These are phyloP conservation scores for Exocentrus adspersus DNA, from an alignment of 2,888 invertebrate genomes.

Conservation along the genomic window DNA sequence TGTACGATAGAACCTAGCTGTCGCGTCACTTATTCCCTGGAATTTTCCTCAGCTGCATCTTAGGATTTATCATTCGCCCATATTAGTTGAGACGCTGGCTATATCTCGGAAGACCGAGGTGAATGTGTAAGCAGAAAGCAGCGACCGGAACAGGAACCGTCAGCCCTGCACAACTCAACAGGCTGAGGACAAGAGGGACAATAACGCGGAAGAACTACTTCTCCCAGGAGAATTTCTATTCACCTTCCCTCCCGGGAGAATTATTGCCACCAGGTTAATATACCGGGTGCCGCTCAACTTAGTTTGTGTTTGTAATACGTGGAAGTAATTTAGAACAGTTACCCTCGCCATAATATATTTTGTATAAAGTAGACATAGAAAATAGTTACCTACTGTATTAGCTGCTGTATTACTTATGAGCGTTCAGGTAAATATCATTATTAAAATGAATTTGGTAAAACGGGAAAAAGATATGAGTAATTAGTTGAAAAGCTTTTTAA, in stretches of 20 bases:
- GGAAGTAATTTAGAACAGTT: no score
- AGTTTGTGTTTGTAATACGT: no score
- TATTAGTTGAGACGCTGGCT: conserved; percentile 33
- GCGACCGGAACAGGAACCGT: conserved; percentile 43
- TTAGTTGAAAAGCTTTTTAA: no score
- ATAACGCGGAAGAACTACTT: conserved; percentile 53
- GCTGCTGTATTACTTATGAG: no score
- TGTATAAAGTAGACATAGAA: no score
- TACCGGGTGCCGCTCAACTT: conserved; percentile 11
- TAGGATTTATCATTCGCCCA: background rate
- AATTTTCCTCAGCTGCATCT: background rate
- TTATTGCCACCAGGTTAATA: conserved; percentile 21
- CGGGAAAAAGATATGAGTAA: no score
- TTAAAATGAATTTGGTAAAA: no score
- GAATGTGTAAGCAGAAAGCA: conserved; percentile 48
- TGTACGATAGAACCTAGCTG: no score
- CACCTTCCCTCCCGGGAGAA: conserved; percentile 29
- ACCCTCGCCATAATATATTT: no score
- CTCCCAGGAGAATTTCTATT: conserved; percentile 36
- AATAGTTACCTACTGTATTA: no score
- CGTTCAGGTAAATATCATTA: no score
- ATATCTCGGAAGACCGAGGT: conserved; percentile 47
- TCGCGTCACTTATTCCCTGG: no score
- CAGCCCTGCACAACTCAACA: conserved; percentile 56
- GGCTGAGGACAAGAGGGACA: conserved; percentile 56